Conservation (phyloP, 2,888 invertebrate genomes). For the Watsonalla binaria region DNA sequence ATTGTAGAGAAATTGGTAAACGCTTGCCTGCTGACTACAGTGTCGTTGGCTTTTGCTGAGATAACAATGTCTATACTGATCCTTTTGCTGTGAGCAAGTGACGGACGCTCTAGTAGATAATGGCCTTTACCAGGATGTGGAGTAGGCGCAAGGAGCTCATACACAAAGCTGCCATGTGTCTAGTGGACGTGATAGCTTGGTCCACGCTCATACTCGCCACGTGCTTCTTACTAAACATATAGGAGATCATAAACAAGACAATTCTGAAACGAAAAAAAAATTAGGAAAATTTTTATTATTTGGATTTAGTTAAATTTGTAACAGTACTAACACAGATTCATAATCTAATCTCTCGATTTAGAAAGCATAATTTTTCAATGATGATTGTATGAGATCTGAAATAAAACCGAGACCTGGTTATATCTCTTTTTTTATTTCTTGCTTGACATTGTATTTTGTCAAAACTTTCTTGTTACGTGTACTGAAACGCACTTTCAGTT, state of each 20-base stretch:
- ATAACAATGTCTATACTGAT: slow-evolving; percentile 46
- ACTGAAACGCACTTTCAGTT: too few species aligned
- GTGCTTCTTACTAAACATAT: slow-evolving; percentile 35
- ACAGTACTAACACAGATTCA: too few species aligned
- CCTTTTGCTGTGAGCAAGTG: slow-evolving; percentile 30
- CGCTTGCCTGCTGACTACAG: slow-evolving; percentile 44
- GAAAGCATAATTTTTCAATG: too few species aligned
- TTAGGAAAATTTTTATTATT: not conserved
- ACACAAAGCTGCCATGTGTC: slow-evolving; percentile 21
- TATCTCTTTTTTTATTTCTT: too few species aligned
- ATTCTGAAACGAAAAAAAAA: not conserved
- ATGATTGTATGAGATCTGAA: too few species aligned
- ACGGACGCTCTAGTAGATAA: slow-evolving; percentile 9
- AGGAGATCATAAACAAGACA: not conserved
- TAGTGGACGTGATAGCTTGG: slow-evolving; percentile 43
- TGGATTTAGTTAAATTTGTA: too few species aligned
- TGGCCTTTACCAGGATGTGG: slow-evolving; percentile 44
- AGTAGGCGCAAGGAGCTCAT: slow-evolving; percentile 29
- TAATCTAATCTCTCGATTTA: too few species aligned
- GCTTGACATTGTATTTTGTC: too few species aligned
- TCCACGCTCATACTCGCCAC: slow-evolving; percentile 39
- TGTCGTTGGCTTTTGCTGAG: slow-evolving; percentile 53
- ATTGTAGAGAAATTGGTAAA: slow-evolving; percentile 45
- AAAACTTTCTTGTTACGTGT: too few species aligned
- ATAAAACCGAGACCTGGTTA: too few species aligned